Percentiles rank a stretch among this genome's conserved stretches.
These are phyloP conservation scores for Callyntrura guangdongensis DNA, from an alignment of 2,888 invertebrate genomes.

Conservation along the genomic window DNA sequence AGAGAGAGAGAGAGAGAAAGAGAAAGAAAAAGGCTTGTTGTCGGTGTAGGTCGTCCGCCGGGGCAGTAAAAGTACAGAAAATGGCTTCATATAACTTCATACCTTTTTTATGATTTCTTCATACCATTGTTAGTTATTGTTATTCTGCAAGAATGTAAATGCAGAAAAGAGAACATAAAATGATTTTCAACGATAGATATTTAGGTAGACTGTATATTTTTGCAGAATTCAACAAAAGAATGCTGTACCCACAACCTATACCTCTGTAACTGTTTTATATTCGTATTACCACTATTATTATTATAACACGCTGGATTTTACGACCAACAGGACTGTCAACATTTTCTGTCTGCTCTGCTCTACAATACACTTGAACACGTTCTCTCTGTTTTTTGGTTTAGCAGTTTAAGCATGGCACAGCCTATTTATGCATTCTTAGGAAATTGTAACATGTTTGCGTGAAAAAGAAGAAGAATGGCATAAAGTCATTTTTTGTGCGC, in stretches of 20 bases:
- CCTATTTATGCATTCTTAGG: background rate
- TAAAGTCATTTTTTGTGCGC: slow-evolving; percentile 3
- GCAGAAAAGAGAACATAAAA: slow-evolving; percentile 27
- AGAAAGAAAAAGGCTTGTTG: slow-evolving; percentile 8
- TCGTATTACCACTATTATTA: background rate
- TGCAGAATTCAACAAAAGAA: too few species aligned
- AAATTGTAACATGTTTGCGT: background rate
- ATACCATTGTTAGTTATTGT: slow-evolving; percentile 7
- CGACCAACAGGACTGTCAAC: slow-evolving; percentile 59
- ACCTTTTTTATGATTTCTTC: background rate
- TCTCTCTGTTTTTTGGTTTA: too few species aligned
- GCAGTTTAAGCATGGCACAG: background rate
- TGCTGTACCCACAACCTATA: too few species aligned
- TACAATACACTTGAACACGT: background rate
- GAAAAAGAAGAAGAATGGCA: background rate
- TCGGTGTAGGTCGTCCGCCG: slow-evolving; percentile 48
- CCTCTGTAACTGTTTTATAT: background rate
- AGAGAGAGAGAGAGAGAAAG: too few species aligned
- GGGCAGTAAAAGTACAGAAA: slow-evolving; percentile 55
- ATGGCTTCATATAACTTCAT: background rate
- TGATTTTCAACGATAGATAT: slow-evolving; percentile 12
- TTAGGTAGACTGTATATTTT: background rate
- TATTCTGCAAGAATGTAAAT: slow-evolving; percentile 34
- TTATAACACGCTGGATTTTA: slow-evolving; percentile 67
- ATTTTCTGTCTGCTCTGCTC: slow-evolving; percentile 35